Conservation (phyloP, 2,113 vertebrate species). For the Atherinomorus stipes region DNA sequence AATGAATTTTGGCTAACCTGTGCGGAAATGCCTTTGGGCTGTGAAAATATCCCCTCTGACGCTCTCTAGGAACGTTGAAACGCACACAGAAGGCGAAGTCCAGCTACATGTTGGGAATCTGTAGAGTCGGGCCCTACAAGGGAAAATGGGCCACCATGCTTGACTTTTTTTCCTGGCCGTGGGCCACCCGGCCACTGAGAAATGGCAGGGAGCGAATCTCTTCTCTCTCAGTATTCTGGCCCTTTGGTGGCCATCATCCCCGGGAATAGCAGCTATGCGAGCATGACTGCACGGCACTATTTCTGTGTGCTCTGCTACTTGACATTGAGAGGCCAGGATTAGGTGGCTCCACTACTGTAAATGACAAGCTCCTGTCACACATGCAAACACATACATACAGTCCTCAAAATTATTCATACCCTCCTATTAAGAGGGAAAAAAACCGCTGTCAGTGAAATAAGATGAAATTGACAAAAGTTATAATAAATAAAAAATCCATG, state of each 20-base stretch:
- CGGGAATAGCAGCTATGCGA: constrained; percentile 82
- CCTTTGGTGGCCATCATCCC: constrained; percentile 65
- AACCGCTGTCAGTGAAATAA: too few relatives aligned
- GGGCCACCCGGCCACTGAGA: constrained; percentile 43
- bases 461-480: too few relatives aligned
- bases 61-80: constrained; percentile 42
- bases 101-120: constrained; percentile 3
- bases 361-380: constrained; percentile 66
- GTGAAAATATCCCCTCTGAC: constrained; percentile 31
- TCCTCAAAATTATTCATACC: too few relatives aligned
- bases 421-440: too few relatives aligned
- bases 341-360: constrained; percentile 79
- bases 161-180: constrained; percentile 61
- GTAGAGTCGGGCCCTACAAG: constrained; percentile 46
- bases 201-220: constrained; percentile 49
- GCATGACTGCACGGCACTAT: constrained; percentile 82
- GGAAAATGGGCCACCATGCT: constrained; percentile 46
- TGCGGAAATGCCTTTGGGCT: constrained; percentile 44
- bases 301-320: constrained; percentile 79
- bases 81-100: constrained; percentile 16
- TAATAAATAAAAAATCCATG: too few relatives aligned
- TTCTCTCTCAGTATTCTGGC: constrained; percentile 64
- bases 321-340: constrained; percentile 82
- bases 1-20: constrained; percentile 32
- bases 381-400: constrained; percentile 40